phyloP scores from a whole-genome alignment of 2,113 vertebrate species.

The Anarrhichthys ocellatus region DNA sequence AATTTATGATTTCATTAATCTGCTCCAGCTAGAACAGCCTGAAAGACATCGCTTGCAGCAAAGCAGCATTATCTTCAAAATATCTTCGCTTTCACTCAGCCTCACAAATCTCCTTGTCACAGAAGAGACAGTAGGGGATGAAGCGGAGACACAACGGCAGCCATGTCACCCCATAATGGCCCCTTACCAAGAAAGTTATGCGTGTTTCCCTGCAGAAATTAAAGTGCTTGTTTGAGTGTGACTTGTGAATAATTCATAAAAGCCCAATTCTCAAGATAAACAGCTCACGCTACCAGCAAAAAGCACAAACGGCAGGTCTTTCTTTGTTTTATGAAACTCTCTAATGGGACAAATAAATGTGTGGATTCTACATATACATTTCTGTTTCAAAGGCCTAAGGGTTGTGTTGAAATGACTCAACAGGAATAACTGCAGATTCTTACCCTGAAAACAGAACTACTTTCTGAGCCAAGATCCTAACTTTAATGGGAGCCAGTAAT shows the following conservation, averaged over 20 bases:
- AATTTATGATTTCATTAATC: conserved; percentile 71
- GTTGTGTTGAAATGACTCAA: too few relatives aligned
- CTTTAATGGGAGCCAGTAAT: background rate
- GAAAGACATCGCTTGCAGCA: conserved; percentile 29
- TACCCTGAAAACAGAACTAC: background rate
- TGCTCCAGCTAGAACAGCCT: conserved; percentile 23
- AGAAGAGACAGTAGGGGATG: background rate
- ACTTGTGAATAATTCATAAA: conserved; percentile 9
- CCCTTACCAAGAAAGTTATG: background rate
- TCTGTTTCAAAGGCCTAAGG: background rate
- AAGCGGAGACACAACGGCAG: background rate
- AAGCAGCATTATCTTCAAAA: conserved; percentile 23
- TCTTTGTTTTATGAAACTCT: background rate
- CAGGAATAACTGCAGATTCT: too few relatives aligned
- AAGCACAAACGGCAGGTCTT: background rate
- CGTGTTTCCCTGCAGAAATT: background rate
- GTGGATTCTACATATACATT: background rate
- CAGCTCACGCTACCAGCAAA: too few relatives aligned
- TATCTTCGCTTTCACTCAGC: conserved; percentile 21
- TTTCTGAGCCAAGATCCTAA: background rate
- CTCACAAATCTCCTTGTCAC: background rate
- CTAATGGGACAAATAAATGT: background rate
- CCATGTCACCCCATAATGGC: background rate
- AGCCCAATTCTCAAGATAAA: background rate
- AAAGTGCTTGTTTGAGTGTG: background rate